phyloP scores from a whole-genome alignment of 1,140 invertebrate species.

The Microplitis demolitor region DNA sequence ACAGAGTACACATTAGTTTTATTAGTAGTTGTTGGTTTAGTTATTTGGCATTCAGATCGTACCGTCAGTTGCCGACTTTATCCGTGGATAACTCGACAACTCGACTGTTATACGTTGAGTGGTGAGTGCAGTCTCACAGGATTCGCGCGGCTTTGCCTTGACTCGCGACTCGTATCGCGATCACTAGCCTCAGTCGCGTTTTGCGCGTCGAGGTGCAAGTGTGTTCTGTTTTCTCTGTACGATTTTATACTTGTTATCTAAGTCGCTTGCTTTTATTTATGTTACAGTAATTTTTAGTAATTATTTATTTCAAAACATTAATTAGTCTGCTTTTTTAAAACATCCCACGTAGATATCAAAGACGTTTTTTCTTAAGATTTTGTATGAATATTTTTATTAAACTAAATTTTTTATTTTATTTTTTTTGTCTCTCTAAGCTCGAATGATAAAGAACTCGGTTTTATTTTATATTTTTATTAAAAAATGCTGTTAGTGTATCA shows the following conservation, averaged over 20 bases:
- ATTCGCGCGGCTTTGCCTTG: no score
- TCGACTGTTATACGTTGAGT: background rate
- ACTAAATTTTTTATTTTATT: no score
- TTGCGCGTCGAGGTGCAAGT: constrained; percentile 41
- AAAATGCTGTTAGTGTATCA: no score
- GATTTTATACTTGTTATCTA: background rate
- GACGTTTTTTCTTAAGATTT: no score
- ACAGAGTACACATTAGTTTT: no score
- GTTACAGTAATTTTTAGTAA: background rate
- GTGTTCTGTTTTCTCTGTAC: constrained; percentile 18
- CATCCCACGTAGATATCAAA: no score
- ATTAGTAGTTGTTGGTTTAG: no score
- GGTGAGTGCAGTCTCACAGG: background rate
- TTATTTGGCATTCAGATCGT: background rate
- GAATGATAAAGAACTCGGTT: no score
- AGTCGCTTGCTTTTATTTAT: background rate
- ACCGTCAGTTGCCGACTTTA: background rate
- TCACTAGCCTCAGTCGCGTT: constrained; percentile 39
- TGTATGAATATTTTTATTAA: no score
- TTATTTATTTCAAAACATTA: background rate
- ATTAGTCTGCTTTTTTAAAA: background rate
- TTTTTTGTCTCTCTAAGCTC: no score
- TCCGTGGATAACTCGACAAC: background rate
- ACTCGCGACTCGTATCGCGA: no score
- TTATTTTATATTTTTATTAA: no score